Conservation (phyloP, 2,113 vertebrate genomes). For the Oreochromis spilurus region DNA sequence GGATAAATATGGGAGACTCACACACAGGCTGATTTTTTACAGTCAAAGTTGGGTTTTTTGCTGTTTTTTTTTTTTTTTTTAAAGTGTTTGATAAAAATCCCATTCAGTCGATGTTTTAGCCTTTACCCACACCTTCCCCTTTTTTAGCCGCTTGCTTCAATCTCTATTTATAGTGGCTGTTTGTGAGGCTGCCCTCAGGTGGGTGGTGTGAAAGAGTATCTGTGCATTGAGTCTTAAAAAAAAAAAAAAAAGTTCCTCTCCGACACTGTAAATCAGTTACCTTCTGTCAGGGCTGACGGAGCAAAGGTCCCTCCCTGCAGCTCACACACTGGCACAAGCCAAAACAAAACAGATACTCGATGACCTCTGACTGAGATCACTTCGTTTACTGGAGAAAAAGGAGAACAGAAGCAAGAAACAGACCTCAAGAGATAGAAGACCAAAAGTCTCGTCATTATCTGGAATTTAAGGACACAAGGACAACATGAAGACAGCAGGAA, state of each 20-base stretch:
- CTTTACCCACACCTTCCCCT: not conserved
- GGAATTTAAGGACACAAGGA: not conserved
- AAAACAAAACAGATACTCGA: not conserved
- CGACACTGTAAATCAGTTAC: slow-evolving; percentile 64
- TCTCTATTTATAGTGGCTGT: slow-evolving; percentile 31
- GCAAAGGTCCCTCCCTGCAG: slow-evolving; percentile 50
- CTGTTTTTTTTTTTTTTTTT: too few relatives aligned
- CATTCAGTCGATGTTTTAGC: not conserved
- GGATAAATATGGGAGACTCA: not conserved
- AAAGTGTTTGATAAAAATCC: not conserved
- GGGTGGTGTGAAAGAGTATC: not conserved
- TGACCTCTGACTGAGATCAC: not conserved
- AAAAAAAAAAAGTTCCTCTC: not conserved
- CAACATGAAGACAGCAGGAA: not conserved
- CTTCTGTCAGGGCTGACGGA: slow-evolving; percentile 13
- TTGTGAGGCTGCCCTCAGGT: slow-evolving; percentile 20
- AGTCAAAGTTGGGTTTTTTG: not conserved
- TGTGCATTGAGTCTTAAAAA: not conserved
- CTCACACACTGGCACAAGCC: not conserved
- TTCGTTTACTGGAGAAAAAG: not conserved
- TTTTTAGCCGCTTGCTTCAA: not conserved
- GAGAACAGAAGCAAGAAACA: not conserved
- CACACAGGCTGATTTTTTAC: not conserved
- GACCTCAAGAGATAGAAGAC: not conserved
- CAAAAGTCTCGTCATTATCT: not conserved